A percentile compares a stretch with the other conserved stretches of the same genome.
These are phyloP conservation scores for Cryptotermes secundus DNA, from an alignment of 1,140 invertebrate genomes.

Conservation along the genomic window DNA sequence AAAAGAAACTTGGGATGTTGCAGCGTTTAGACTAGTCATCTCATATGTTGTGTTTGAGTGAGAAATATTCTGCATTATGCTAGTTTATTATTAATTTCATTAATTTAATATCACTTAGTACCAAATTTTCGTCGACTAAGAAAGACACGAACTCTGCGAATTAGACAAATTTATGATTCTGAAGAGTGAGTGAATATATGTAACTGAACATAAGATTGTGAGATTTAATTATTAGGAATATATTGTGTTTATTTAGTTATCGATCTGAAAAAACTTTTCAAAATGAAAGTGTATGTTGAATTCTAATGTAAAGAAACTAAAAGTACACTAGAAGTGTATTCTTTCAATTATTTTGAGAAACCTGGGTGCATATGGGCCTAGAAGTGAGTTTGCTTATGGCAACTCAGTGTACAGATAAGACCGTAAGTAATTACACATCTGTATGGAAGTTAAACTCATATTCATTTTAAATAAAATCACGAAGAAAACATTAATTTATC, in stretches of 20 bases:
- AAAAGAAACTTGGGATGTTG: not conserved
- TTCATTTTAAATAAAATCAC: too few relatives aligned
- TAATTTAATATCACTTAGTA: not conserved
- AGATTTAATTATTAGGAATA: not conserved
- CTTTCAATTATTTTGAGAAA: not conserved
- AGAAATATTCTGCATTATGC: slow-evolving; percentile 1
- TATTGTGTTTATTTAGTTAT: not conserved
- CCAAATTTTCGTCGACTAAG: not conserved
- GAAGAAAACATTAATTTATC: too few relatives aligned
- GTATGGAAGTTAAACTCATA: too few relatives aligned
- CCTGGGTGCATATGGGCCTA: too few relatives aligned
- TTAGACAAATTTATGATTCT: too few relatives aligned
- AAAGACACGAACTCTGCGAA: not conserved
- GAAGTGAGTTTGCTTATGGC: too few relatives aligned
- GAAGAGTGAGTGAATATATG: not conserved
- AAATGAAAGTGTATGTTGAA: not conserved
- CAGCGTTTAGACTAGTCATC: not conserved
- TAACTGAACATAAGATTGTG: not conserved
- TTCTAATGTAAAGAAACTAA: not conserved
- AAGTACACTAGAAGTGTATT: not conserved
- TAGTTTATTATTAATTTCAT: not conserved
- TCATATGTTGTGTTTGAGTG: not conserved
- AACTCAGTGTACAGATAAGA: too few relatives aligned
- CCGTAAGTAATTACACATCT: too few relatives aligned
- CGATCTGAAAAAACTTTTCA: not conserved